phyloP scores from a whole-genome alignment of 2,888 invertebrate species.

The Anthrax anthrax region DNA sequence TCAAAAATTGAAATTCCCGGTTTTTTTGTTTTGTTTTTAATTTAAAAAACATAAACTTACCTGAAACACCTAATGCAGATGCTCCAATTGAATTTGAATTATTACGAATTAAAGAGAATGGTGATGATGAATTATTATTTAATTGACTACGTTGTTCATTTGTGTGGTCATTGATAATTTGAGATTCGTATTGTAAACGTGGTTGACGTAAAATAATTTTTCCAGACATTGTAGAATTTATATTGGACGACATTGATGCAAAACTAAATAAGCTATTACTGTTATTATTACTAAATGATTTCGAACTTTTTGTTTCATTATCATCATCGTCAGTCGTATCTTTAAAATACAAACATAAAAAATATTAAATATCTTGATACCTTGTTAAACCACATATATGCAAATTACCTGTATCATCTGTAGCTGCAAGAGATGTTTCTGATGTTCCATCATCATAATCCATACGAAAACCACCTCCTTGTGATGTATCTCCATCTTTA shows the following conservation, averaged over 20 bases:
- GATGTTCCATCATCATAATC: slow-evolving; percentile 6
- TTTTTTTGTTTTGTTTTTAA: too few relatives aligned
- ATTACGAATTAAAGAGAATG: slow-evolving; percentile 12
- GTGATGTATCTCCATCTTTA: background rate
- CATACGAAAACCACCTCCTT: slow-evolving; percentile 13
- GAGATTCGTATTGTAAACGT: slow-evolving; percentile 26
- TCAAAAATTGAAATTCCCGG: too few relatives aligned
- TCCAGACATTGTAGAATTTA: slow-evolving; percentile 1
- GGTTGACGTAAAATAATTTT: slow-evolving; percentile 29
- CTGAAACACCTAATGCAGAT: background rate
- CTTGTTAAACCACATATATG: too few relatives aligned
- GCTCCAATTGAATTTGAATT: background rate
- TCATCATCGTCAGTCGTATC: too few relatives aligned
- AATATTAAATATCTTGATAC: too few relatives aligned
- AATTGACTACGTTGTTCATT: slow-evolving; percentile 26
- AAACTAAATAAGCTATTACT: background rate
- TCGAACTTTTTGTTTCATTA: too few relatives aligned
- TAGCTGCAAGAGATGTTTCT: slow-evolving; percentile 8
- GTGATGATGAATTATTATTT: slow-evolving; percentile 17
- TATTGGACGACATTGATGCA: background rate
- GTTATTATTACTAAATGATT: too few relatives aligned
- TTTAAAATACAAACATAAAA: too few relatives aligned
- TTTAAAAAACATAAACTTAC: background rate
- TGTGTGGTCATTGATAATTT: slow-evolving; percentile 10
- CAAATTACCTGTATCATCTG: slow-evolving; percentile 9